These are phyloP conservation scores for Nasua narica DNA, from an alignment of 2,797 vertebrate genomes.

Conservation along the genomic window DNA sequence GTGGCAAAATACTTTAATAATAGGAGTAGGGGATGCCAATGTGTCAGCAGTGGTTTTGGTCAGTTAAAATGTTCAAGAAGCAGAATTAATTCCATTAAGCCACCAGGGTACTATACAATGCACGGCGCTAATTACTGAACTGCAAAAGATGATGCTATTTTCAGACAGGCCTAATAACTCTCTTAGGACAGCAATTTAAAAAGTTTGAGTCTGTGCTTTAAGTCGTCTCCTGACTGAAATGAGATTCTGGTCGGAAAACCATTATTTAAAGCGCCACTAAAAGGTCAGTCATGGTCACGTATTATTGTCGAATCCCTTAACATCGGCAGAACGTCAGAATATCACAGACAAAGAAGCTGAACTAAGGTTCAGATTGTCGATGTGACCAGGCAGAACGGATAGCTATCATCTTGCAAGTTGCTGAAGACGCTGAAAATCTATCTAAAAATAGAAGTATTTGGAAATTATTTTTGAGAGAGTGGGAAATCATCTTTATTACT, in stretches of 20 bases:
- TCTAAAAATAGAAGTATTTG: neutral
- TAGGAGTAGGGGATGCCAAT: neutral
- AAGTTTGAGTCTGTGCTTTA: neutral
- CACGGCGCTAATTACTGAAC: slow-evolving; percentile 2
- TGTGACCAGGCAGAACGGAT: neutral
- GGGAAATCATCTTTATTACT: neutral
- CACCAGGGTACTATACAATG: slow-evolving; percentile 6
- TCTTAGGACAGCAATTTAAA: slow-evolving; percentile 57
- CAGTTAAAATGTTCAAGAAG: neutral
- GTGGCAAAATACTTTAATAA: neutral
- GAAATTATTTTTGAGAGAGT: neutral
- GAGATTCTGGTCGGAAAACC: neutral
- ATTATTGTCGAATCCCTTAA: neutral
- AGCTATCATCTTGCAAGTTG: neutral
- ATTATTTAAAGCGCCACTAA: neutral
- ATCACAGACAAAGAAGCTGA: neutral
- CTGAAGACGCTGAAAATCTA: neutral
- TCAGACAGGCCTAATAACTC: slow-evolving; percentile 41
- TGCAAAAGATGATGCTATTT: slow-evolving; percentile 56
- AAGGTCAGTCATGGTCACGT: neutral
- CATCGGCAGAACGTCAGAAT: neutral
- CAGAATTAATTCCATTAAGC: slow-evolving; percentile 32
- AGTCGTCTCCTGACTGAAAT: neutral
- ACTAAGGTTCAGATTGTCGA: neutral
- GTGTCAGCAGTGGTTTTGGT: neutral